phyloP scores from a whole-genome alignment of 1,140 invertebrate species.

The Aphaenogaster floridana region DNA sequence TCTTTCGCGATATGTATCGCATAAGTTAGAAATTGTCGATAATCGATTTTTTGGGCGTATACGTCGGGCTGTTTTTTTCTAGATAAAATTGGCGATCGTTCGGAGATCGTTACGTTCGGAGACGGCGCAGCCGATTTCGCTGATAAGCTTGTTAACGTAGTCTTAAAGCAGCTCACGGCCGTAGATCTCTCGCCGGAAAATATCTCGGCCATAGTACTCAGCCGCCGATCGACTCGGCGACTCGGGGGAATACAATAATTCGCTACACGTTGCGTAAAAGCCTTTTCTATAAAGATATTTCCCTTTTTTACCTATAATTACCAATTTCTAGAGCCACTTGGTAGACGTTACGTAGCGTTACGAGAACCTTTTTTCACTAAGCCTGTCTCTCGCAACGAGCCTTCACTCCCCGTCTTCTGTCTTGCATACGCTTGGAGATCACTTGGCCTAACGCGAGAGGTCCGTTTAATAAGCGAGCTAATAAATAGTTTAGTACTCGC shows the following conservation, averaged over 20 bases:
- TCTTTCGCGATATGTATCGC: slow-evolving; percentile 26
- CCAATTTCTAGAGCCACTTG: slow-evolving; percentile 28
- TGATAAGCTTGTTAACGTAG: slow-evolving; percentile 40
- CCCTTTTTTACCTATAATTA: slow-evolving; percentile 53
- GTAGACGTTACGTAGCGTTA: slow-evolving; percentile 29
- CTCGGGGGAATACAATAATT: slow-evolving; percentile 13
- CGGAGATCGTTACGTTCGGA: neutral
- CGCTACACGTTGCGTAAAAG: slow-evolving; percentile 5
- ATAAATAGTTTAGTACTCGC: slow-evolving; percentile 42
- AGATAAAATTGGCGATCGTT: slow-evolving; percentile 1
- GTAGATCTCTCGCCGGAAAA: slow-evolving; percentile 31
- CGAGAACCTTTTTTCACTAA: neutral
- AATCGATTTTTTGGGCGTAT: slow-evolving; percentile 6
- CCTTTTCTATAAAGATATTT: slow-evolving; percentile 44
- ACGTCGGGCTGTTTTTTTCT: neutral
- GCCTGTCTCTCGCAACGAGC: slow-evolving; percentile 20
- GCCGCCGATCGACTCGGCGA: slow-evolving; percentile 15
- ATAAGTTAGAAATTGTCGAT: slow-evolving; percentile 21
- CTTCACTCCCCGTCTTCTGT: slow-evolving; percentile 3
- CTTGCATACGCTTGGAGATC: slow-evolving; percentile 43
- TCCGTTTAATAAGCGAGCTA: slow-evolving; percentile 47
- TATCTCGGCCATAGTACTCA: slow-evolving; percentile 12
- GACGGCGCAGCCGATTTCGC: neutral
- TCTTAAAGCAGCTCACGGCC: slow-evolving; percentile 41
- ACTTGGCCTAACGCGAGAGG: slow-evolving; percentile 70